phyloP scores from a whole-genome alignment of 2,113 vertebrate genomes.

The Gorsachius goisagi region DNA sequence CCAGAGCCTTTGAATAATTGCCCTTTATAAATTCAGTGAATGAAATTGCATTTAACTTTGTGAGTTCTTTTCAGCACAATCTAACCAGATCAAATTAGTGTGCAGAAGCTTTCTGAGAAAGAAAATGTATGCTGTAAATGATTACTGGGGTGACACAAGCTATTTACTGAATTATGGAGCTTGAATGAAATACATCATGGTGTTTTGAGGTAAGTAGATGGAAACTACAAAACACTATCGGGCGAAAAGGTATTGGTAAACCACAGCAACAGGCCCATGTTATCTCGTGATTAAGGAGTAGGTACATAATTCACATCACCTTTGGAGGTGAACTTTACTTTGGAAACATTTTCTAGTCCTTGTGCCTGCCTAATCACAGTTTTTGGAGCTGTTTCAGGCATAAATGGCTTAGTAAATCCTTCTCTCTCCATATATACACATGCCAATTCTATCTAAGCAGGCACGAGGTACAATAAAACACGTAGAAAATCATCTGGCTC shows the following conservation, averaged over 20 bases:
- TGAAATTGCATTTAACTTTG: conserved; percentile 8
- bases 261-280: not conserved
- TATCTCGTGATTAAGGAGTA: not conserved
- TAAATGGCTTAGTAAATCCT: conserved; percentile 41
- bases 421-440: not conserved
- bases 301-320: not conserved
- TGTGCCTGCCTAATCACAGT: not conserved
- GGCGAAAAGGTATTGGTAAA: not conserved
- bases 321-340: conserved; percentile 19
- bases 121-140: not conserved
- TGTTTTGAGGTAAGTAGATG: not conserved
- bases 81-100: not conserved
- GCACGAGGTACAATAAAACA: not conserved
- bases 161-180: not conserved
- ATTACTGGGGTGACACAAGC: not conserved
- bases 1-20: not conserved
- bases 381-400: conserved; percentile 21
- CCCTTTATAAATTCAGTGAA: not conserved
- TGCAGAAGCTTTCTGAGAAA: not conserved
- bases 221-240: not conserved
- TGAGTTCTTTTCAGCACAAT: not conserved
- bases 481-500: not conserved
- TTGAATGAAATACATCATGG: not conserved
- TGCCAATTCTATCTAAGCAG: conserved; percentile 36
- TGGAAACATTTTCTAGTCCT: conserved; percentile 30